Conservation (phyloP, 2,113 vertebrate genomes). For the Lagopus muta region DNA sequence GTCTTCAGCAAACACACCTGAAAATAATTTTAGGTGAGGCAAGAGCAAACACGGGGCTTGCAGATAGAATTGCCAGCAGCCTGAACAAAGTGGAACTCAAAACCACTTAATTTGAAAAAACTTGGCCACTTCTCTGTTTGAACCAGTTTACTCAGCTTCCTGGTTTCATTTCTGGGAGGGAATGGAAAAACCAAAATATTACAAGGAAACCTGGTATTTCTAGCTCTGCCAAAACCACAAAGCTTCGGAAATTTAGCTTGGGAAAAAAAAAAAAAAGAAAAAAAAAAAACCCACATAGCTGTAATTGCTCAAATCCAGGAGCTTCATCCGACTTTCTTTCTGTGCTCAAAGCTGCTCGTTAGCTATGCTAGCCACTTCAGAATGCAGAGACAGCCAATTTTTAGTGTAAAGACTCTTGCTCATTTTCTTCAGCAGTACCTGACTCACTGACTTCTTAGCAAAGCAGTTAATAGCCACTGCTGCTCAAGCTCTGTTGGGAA, state of each 20-base stretch:
- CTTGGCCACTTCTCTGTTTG: not conserved
- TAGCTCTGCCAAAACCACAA: conserved; percentile 48
- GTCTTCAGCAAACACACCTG: not conserved
- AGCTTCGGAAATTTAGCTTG: conserved; percentile 32
- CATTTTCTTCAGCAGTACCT: not conserved
- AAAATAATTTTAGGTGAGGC: not conserved
- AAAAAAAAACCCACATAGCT: not conserved
- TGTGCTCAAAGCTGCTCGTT: not conserved
- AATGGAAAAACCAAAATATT: conserved; percentile 53
- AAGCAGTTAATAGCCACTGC: not conserved
- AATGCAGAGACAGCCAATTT: not conserved
- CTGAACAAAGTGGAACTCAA: conserved; percentile 2
- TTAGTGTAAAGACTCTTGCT: not conserved
- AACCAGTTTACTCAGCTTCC: not conserved
- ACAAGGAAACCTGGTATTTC: conserved; percentile 40
- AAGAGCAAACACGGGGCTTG: not conserved
- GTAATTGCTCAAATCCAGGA: not conserved
- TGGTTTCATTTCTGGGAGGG: conserved; percentile 32
- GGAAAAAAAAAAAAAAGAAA: not conserved
- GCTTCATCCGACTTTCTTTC: not conserved
- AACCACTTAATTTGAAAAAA: not conserved
- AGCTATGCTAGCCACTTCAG: not conserved
- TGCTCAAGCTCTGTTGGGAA: not conserved
- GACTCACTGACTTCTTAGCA: not conserved
- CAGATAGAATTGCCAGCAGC: conserved; percentile 13